Evolutionary conservation across 2,113 vertebrate genomes (phyloP).

Genomic region (Muntiacus reevesi): DNA sequence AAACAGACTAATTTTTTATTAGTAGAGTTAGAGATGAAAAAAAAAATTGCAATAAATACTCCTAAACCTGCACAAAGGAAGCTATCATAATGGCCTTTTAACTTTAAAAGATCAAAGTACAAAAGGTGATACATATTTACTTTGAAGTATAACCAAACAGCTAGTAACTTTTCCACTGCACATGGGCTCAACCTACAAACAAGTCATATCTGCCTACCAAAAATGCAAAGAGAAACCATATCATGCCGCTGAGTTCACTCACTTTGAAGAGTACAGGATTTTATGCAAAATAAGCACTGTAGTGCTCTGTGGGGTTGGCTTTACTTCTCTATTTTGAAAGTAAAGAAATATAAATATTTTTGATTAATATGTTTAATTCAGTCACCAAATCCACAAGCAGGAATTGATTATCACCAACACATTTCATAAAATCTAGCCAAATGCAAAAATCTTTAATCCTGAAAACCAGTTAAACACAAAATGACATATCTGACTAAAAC

Average conservation of each 20-base stretch:
- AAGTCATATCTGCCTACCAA: conserved; percentile 4
- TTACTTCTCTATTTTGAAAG: conserved; percentile 50
- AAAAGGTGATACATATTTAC: background rate
- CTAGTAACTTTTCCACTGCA: background rate
- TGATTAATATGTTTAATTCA: conserved; percentile 18
- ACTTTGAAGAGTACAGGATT: conserved; percentile 1
- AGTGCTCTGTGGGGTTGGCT: background rate
- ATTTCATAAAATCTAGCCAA: conserved; percentile 24
- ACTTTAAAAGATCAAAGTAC: background rate
- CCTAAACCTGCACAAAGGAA: background rate
- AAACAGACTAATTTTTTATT: too few relatives aligned
- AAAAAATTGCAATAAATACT: background rate
- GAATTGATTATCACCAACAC: background rate
- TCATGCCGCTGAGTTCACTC: background rate
- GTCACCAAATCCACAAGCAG: conserved; percentile 11
- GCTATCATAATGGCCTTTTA: background rate
- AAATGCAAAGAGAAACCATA: background rate
- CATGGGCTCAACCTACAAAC: conserved; percentile 1
- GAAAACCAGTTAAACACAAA: conserved; percentile 38
- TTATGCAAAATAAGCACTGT: conserved; percentile 33
- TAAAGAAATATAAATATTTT: background rate
- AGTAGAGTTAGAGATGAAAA: background rate
- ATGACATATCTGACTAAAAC: background rate
- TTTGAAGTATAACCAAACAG: background rate
- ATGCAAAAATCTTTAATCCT: conserved; percentile 14